phyloP scores from a whole-genome alignment of 1,140 invertebrate species.

The Philopotamus ludificatus region DNA sequence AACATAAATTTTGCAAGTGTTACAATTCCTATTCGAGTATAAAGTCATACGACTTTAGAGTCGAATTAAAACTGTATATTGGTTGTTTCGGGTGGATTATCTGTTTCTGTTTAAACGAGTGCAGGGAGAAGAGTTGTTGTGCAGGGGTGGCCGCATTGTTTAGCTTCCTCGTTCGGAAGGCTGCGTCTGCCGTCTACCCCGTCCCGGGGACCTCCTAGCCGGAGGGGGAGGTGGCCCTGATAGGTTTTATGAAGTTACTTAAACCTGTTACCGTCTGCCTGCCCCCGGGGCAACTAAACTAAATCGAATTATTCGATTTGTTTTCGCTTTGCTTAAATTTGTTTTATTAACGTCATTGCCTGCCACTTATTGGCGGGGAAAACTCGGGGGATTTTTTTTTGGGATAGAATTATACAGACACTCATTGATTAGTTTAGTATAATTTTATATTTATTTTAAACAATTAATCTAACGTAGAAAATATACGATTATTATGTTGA shows the following conservation, averaged over 20 bases:
- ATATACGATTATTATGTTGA: too few relatives aligned
- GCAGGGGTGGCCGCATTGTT: constrained; percentile 13
- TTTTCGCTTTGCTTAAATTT: constrained; percentile 41
- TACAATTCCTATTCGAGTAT: background rate
- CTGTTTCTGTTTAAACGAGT: background rate
- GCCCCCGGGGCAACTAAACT: constrained; percentile 24
- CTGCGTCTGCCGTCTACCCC: constrained; percentile 13
- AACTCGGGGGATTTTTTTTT: too few relatives aligned
- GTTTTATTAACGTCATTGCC: constrained; percentile 37
- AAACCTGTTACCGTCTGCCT: constrained; percentile 29
- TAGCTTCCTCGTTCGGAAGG: constrained; percentile 15
- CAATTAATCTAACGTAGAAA: too few relatives aligned
- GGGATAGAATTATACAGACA: too few relatives aligned
- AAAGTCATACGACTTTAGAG: background rate
- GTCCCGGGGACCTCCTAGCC: constrained; percentile 6
- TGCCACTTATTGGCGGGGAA: constrained; percentile 21
- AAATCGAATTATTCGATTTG: constrained; percentile 42
- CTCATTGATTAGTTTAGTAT: too few relatives aligned
- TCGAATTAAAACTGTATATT: background rate
- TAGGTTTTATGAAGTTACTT: constrained; percentile 33
- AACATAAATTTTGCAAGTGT: too few relatives aligned
- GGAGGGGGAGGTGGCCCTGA: constrained; percentile 1
- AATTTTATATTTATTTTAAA: too few relatives aligned
- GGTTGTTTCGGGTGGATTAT: background rate
- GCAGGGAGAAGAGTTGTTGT: background rate